Evolutionary conservation across 2,888 invertebrate genomes (phyloP).

Genomic region (Acleris holmiana): DNA sequence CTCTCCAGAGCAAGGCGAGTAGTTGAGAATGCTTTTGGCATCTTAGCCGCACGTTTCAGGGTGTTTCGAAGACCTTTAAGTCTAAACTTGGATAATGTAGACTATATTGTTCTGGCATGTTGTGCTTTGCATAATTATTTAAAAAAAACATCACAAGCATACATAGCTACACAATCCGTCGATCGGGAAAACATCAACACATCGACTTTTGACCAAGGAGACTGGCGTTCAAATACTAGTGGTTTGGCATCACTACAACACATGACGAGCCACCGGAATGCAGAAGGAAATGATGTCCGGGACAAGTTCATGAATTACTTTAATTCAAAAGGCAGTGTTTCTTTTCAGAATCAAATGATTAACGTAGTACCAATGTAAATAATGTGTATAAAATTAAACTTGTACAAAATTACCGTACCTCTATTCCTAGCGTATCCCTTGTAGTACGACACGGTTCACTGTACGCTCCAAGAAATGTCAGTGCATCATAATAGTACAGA

Average conservation of each 20-base stretch:
- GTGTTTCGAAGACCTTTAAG: not conserved
- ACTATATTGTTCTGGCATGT: conserved; percentile 36
- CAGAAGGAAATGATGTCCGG: conserved; percentile 20
- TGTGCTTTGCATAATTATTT: conserved; percentile 41
- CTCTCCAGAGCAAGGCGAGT: too few relatives aligned
- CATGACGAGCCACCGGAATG: conserved; percentile 23
- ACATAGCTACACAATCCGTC: conserved; percentile 23
- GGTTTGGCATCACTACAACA: conserved; percentile 15
- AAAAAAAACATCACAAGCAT: conserved; percentile 34
- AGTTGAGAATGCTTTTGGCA: not conserved
- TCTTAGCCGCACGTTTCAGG: not conserved
- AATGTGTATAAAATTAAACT: too few relatives aligned
- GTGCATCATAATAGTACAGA: not conserved
- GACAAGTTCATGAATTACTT: conserved; percentile 34
- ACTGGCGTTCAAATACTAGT: conserved; percentile 19
- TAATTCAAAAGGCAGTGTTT: conserved; percentile 31
- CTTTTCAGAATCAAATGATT: conserved; percentile 40
- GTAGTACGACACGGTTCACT: not conserved
- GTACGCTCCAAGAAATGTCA: not conserved
- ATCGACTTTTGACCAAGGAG: conserved; percentile 16
- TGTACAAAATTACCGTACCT: too few relatives aligned
- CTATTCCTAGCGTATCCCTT: not conserved
- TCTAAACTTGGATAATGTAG: conserved; percentile 29
- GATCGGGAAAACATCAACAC: conserved; percentile 25
- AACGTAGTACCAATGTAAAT: conserved; percentile 22